phyloP scores from a whole-genome alignment of 2,888 invertebrate species.

The Lasioglossum marginatum region DNA sequence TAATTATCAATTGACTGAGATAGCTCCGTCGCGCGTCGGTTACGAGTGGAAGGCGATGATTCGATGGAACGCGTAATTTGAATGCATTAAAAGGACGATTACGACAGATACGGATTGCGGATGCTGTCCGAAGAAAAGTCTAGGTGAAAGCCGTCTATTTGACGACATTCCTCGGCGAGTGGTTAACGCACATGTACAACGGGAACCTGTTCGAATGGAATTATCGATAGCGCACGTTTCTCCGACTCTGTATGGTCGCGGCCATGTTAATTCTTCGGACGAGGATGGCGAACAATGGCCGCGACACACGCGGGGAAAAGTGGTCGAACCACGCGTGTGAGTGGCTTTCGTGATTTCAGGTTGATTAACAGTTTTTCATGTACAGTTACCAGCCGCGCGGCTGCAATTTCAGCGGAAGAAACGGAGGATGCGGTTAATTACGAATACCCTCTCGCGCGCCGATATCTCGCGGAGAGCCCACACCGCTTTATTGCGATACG shows the following conservation, averaged over 20 bases:
- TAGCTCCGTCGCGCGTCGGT: neutral
- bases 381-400: slow-evolving; percentile 40
- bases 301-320: slow-evolving; percentile 3
- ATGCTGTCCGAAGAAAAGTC: neutral
- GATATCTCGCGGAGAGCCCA: slow-evolving; percentile 19
- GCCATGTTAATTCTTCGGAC: neutral
- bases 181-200: neutral
- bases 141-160: neutral
- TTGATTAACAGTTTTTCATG: slow-evolving; percentile 59
- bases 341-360: slow-evolving; percentile 44
- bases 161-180: neutral
- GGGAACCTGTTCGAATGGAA: neutral
- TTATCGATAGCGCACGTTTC: slow-evolving; percentile 16
- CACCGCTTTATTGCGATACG: slow-evolving; percentile 22
- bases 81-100: neutral
- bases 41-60: neutral
- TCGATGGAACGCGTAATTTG: neutral
- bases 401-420: slow-evolving; percentile 32
- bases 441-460: slow-evolving; percentile 31
- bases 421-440: slow-evolving; percentile 49
- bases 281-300: neutral
- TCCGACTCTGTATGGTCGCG: neutral
- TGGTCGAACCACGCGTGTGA: slow-evolving; percentile 14
- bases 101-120: neutral
- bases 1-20: neutral